These are phyloP conservation scores for Cherax destructor DNA, from an alignment of 1,140 invertebrate species.

Conservation along the genomic window DNA sequence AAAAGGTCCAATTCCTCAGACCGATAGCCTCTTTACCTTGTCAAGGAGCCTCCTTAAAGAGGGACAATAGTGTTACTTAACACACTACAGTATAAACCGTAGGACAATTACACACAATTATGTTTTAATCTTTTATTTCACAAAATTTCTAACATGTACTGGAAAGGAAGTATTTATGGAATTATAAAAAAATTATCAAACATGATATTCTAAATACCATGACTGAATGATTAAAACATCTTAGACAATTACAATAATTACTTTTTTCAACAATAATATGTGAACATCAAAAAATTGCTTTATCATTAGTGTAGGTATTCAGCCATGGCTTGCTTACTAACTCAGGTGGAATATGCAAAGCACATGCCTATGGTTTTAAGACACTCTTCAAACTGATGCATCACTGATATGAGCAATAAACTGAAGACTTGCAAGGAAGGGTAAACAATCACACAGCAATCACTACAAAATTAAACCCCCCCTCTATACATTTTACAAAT, in stretches of 20 bases:
- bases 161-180: conserved; percentile 52
- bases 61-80: too few species aligned
- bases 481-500: background rate
- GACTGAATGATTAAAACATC: conserved; percentile 24
- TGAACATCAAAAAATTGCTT: background rate
- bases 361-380: conserved; percentile 11
- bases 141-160: conserved; percentile 56
- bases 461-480: conserved; percentile 21
- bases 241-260: background rate
- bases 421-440: background rate
- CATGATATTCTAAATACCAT: conserved; percentile 21
- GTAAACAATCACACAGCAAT: conserved; percentile 23
- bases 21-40: too few species aligned
- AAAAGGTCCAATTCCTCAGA: too few species aligned
- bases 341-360: conserved; percentile 12
- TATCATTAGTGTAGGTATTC: conserved; percentile 15
- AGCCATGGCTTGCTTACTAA: conserved; percentile 40
- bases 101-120: background rate
- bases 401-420: background rate
- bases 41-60: too few species aligned
- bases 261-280: background rate
- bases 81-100: too few species aligned
- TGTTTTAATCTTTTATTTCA: conserved; percentile 40
- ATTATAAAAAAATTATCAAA: conserved; percentile 33
- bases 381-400: background rate